phyloP scores from a whole-genome alignment of 2,113 vertebrate species.

The Donacobius atricapilla region DNA sequence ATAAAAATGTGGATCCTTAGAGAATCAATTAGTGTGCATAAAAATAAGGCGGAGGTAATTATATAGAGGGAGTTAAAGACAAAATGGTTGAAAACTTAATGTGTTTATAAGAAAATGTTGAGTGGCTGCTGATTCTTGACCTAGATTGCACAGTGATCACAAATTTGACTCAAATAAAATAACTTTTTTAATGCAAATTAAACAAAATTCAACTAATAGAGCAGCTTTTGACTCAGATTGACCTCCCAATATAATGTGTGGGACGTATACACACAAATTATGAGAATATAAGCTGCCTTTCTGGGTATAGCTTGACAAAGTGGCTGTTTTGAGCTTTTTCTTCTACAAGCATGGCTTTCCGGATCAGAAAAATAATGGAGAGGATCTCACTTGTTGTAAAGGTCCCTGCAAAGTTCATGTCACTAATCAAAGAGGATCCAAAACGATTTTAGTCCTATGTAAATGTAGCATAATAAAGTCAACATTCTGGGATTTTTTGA shows the following conservation, averaged over 20 bases:
- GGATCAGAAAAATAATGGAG: background rate
- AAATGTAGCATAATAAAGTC: background rate
- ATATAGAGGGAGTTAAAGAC: slow-evolving; percentile 33
- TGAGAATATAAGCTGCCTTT: background rate
- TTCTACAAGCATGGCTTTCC: background rate
- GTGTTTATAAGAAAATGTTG: slow-evolving; percentile 28
- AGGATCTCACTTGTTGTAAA: background rate
- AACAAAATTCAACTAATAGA: background rate
- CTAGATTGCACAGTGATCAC: background rate
- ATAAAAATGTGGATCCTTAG: slow-evolving; percentile 46
- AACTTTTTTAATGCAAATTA: background rate
- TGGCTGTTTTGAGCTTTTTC: background rate
- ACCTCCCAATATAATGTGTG: background rate
- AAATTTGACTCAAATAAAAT: slow-evolving; percentile 14
- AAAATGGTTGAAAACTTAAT: slow-evolving; percentile 53
- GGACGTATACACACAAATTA: background rate
- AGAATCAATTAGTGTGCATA: slow-evolving; percentile 70
- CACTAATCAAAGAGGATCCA: background rate
- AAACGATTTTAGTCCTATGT: background rate
- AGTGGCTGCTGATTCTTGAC: slow-evolving; percentile 44
- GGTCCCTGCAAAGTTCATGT: background rate
- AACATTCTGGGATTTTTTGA: background rate
- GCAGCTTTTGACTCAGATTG: slow-evolving; percentile 1
- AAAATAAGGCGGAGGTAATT: slow-evolving; percentile 63
- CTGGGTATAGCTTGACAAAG: background rate